These are phyloP conservation scores for Gadus macrocephalus DNA, from an alignment of 2,113 vertebrate genomes.

Conservation along the genomic window DNA sequence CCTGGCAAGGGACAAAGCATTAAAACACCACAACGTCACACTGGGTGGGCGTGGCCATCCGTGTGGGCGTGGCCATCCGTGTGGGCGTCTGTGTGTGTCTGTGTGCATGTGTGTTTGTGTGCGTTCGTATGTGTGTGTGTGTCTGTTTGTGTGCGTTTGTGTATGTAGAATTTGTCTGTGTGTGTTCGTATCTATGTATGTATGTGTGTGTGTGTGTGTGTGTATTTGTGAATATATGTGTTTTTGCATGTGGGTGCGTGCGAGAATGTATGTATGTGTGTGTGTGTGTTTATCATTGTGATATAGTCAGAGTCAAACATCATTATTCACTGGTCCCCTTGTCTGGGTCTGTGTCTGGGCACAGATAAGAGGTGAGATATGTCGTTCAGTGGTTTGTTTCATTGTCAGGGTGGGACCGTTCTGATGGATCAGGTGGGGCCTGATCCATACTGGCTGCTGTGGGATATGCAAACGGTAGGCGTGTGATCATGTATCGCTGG, in stretches of 20 bases:
- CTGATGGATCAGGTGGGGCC: no score
- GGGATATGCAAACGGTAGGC: no score
- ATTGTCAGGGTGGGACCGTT: no score
- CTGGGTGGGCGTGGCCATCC: constrained; percentile 6
- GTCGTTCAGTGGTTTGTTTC: no score
- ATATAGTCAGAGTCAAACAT: constrained; percentile 69
- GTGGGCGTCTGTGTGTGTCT: constrained; percentile 1
- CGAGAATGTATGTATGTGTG: constrained; percentile 14
- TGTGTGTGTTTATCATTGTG: constrained; percentile 12
- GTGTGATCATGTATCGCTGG: not conserved
- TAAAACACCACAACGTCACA: not conserved
- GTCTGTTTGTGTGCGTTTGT: no score
- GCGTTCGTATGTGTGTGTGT: no score
- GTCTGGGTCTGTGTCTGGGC: not conserved
- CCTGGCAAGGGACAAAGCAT: constrained; percentile 5
- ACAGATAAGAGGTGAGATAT: not conserved
- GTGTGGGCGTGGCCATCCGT: not conserved
- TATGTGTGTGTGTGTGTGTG: constrained; percentile 9
- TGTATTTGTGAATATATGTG: constrained; percentile 23
- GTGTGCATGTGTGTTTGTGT: no score
- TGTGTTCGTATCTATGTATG: no score
- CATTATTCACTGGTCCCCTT: not conserved
- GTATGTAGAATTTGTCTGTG: no score
- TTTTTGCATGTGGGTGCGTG: no score
- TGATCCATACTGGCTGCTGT: no score